phyloP scores from a whole-genome alignment of 2,797 vertebrate species.

The Oreortyx pictus region DNA sequence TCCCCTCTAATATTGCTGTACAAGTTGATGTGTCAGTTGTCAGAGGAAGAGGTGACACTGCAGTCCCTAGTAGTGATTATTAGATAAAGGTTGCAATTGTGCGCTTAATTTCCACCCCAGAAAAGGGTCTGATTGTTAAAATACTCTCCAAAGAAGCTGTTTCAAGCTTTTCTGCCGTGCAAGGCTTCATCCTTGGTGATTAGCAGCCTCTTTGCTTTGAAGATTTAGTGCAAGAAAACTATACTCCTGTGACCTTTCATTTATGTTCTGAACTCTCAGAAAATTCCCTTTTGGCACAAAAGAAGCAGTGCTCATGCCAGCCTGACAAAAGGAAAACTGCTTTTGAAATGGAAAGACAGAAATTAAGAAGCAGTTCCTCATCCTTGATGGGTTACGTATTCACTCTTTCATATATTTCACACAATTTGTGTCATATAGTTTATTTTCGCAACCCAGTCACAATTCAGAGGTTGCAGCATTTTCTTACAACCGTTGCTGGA shows the following conservation, averaged over 20 bases:
- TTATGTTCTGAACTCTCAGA: constrained; percentile 65
- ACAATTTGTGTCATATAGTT: background rate
- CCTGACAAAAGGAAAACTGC: constrained; percentile 21
- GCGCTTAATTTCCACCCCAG: constrained; percentile 4
- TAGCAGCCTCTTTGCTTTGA: constrained; percentile 67
- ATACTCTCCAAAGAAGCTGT: constrained; percentile 58
- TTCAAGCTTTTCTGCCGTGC: constrained; percentile 50
- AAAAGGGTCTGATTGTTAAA: constrained; percentile 69
- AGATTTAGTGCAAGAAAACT: constrained; percentile 61
- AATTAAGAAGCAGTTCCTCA: constrained; percentile 9
- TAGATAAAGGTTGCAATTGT: constrained; percentile 60
- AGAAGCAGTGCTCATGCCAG: constrained; percentile 18
- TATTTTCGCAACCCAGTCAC: background rate
- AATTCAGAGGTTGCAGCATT: background rate
- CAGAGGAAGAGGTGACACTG: background rate
- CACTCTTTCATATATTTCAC: background rate
- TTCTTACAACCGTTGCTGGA: background rate
- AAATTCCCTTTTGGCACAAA: constrained; percentile 67
- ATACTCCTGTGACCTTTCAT: constrained; percentile 70
- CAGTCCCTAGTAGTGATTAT: constrained; percentile 16
- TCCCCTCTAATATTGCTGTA: constrained; percentile 5
- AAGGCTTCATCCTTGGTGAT: constrained; percentile 53
- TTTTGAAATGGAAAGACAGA: background rate
- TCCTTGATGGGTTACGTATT: background rate
- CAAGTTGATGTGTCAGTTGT: background rate